Evolutionary conservation across 2,888 invertebrate genomes (phyloP).

Genomic region (Dinocampus coccinellae): DNA sequence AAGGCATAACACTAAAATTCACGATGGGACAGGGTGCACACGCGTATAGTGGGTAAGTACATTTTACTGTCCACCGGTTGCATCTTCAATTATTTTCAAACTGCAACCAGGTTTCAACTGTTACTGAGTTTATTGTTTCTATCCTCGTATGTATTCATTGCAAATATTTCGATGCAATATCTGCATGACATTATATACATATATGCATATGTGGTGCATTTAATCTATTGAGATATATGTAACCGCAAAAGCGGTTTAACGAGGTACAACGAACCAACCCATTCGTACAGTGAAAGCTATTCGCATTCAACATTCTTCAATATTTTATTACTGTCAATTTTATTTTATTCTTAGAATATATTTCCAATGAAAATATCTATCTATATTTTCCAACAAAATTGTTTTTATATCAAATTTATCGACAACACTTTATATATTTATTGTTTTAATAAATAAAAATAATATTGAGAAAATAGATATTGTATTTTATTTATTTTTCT

Average conservation of each 20-base stretch:
- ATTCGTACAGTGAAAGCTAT: slow-evolving; percentile 13
- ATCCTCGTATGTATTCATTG: neutral
- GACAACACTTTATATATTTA: neutral
- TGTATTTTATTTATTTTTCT: neutral
- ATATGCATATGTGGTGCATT: neutral
- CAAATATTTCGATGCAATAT: slow-evolving; percentile 5
- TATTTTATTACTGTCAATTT: neutral
- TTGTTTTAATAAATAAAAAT: neutral
- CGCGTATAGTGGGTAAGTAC: slow-evolving; percentile 22
- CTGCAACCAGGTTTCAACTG: neutral
- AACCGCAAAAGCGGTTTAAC: slow-evolving; percentile 13
- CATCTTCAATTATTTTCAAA: slow-evolving; percentile 15
- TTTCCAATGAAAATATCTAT: neutral
- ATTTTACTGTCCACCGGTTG: slow-evolving; percentile 13
- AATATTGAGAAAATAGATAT: neutral
- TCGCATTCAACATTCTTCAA: neutral
- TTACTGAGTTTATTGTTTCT: neutral
- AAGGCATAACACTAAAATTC: neutral
- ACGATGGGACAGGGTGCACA: slow-evolving; percentile 33
- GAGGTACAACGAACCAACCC: slow-evolving; percentile 13
- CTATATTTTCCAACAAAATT: neutral
- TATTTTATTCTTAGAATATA: neutral
- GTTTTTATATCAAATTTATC: neutral
- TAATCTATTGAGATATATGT: slow-evolving; percentile 8
- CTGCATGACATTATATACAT: neutral